Evolutionary conservation across 2,797 vertebrate genomes (phyloP).

Genomic region (Microchirus variegatus): DNA sequence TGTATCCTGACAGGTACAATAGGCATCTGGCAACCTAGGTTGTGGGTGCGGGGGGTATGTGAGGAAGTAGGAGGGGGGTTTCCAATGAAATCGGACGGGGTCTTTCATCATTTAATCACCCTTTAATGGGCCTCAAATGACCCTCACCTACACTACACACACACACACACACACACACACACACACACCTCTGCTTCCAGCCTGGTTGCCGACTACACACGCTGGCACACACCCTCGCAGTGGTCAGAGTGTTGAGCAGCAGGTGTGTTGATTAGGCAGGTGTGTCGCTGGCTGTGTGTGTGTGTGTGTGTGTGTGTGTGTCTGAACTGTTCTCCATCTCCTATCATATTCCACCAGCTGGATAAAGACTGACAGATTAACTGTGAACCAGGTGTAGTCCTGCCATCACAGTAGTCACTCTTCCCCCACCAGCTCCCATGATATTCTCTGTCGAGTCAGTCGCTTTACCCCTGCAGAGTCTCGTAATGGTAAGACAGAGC

Average conservation of each 20-base stretch:
- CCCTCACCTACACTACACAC: slow-evolving; percentile 50
- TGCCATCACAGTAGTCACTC: slow-evolving; percentile 51
- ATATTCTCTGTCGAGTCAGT: slow-evolving; percentile 57
- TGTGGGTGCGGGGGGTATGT: slow-evolving; percentile 18
- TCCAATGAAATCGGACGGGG: slow-evolving; percentile 69
- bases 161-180: slow-evolving; percentile 9
- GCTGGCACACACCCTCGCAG: slow-evolving; percentile 20
- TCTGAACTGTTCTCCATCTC: slow-evolving; percentile 43
- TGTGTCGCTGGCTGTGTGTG: slow-evolving; percentile 51
- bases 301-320: slow-evolving; percentile 38
- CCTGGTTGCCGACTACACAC: slow-evolving; percentile 19
- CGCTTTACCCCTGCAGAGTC: slow-evolving; percentile 58
- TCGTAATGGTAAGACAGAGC: slow-evolving; percentile 62
- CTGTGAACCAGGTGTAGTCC: slow-evolving; percentile 52
- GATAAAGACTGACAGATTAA: slow-evolving; percentile 72
- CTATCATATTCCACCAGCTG: slow-evolving; percentile 63
- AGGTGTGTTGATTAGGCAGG: slow-evolving; percentile 74
- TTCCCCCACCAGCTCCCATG: slow-evolving; percentile 35
- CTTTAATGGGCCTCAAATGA: slow-evolving; percentile 70
- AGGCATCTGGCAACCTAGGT: slow-evolving; percentile 50
- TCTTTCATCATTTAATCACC: slow-evolving; percentile 80
- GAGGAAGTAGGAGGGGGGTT: slow-evolving; percentile 30
- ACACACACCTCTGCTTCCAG: slow-evolving; percentile 35
- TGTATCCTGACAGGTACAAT: slow-evolving; percentile 66
- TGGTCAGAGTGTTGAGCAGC: slow-evolving; percentile 62